Base-by-base conservation (phyloP, 2,113 vertebrate genomes). In the Macroglossus sobrinus region DNA sequence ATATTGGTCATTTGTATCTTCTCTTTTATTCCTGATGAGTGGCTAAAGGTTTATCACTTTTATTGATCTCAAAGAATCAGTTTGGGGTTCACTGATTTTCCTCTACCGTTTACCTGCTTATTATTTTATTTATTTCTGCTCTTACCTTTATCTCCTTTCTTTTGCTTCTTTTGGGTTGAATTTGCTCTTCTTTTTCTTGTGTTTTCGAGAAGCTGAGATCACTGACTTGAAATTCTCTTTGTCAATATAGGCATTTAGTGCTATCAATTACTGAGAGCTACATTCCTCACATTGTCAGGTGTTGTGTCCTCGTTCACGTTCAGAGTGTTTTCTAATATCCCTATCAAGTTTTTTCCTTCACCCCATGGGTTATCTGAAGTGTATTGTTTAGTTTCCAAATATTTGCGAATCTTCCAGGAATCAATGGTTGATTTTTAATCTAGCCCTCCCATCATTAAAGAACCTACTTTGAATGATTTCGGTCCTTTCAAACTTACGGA, bases 31-130 rank as follows among this genome's bases (percentile, higher is more conserved):
- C 47, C 61, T 76, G 43, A 71, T 38, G 26, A 87, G 24, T 90
- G 30, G 38, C 38, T 94, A 66, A 84, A 89, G 28, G 74, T 64
- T 96, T 92, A 50, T 53, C 91, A 76, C 45, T 89, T 50, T 53
- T 59, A 64, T 15, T 59, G 15, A 50, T 69, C 85, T 92, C 81
- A 94, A 79, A 84, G 45, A 93, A 79, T 45, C 47, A 57, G 63
- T 71, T 90, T 80, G 71, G 35, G 50, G 45, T 47, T 55, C 53
- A 82, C 40, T 64, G 47, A 45, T 63, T 71, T 47, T 82, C 57
- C 47, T 47, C 18, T 59, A 75, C 26, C 66, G 5, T 64, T 66
- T 40, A 63, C 64, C 40, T 68, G 33, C 84, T 89, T 92, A 53
- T 81, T 71, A 11, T 79, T 57, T 81, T 24, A 59, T 30, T 63